Evolutionary conservation across 2,113 vertebrate genomes (phyloP).

Genomic region (Paraplagusia blochii): DNA sequence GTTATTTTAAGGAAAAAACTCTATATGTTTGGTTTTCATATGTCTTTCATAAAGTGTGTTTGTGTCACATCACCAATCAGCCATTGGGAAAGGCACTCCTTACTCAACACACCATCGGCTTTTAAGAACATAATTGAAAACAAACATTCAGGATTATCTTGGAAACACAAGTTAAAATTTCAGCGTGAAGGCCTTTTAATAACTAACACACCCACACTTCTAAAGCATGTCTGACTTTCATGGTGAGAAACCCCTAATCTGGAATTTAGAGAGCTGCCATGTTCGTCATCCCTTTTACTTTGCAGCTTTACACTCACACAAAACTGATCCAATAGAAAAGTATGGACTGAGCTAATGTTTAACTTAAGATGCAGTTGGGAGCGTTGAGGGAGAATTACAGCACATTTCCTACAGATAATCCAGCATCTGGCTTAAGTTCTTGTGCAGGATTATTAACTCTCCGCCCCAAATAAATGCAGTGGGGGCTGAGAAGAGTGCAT

Average conservation of each 20-base stretch:
- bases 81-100: conserved; percentile 10
- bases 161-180: background rate
- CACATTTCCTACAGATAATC: conserved; percentile 42
- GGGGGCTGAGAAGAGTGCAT: background rate
- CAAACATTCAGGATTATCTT: conserved; percentile 18
- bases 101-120: background rate
- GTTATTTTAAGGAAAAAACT: too few species aligned
- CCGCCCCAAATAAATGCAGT: conserved; percentile 23
- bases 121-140: conserved; percentile 27
- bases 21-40: too few species aligned
- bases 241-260: too few species aligned
- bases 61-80: conserved; percentile 27
- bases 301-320: conserved; percentile 15
- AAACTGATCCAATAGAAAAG: conserved; percentile 28
- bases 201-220: conserved; percentile 11
- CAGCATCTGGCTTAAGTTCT: conserved; percentile 49
- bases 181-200: conserved; percentile 11
- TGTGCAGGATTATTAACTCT: conserved; percentile 28
- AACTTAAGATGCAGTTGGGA: conserved; percentile 35
- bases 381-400: conserved; percentile 45
- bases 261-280: conserved; percentile 9
- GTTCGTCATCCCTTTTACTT: conserved; percentile 14
- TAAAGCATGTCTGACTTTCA: background rate
- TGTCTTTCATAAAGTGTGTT: background rate
- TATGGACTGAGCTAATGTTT: conserved; percentile 18